Conservation (phyloP, 2,113 vertebrate species). For the Crotalus tigris region DNA sequence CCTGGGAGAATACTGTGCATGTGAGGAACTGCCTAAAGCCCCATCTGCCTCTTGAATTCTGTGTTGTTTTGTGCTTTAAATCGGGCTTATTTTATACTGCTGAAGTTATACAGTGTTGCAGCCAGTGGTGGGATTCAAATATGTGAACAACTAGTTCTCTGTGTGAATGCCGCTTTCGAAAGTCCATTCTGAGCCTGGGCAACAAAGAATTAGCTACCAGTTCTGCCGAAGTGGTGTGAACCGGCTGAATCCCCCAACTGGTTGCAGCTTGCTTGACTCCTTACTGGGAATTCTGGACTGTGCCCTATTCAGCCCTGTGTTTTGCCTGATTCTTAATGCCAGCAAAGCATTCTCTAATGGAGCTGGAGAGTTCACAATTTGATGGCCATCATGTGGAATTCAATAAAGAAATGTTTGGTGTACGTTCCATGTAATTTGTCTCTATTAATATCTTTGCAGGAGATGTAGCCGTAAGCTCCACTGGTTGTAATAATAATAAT, state of each 20-base stretch:
- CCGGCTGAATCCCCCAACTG: too few relatives aligned
- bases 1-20: not conserved
- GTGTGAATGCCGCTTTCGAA: too few relatives aligned
- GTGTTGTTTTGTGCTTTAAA: not conserved
- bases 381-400: not conserved
- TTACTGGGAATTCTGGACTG: not conserved
- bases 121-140: too few relatives aligned
- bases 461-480: not conserved
- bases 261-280: not conserved
- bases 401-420: not conserved
- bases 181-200: too few relatives aligned
- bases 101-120: not conserved
- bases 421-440: not conserved
- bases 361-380: not conserved
- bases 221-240: too few relatives aligned
- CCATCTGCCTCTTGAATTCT: not conserved
- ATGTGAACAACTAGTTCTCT: too few relatives aligned
- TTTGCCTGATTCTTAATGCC: not conserved
- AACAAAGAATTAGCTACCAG: too few relatives aligned
- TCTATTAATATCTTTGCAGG: not conserved
- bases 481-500: not conserved
- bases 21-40: not conserved
- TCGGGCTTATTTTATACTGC: not conserved
- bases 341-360: not conserved
- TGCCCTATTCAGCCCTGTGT: not conserved